phyloP scores from a whole-genome alignment of 2,888 invertebrate species.

The Gymnocheta viridis region DNA sequence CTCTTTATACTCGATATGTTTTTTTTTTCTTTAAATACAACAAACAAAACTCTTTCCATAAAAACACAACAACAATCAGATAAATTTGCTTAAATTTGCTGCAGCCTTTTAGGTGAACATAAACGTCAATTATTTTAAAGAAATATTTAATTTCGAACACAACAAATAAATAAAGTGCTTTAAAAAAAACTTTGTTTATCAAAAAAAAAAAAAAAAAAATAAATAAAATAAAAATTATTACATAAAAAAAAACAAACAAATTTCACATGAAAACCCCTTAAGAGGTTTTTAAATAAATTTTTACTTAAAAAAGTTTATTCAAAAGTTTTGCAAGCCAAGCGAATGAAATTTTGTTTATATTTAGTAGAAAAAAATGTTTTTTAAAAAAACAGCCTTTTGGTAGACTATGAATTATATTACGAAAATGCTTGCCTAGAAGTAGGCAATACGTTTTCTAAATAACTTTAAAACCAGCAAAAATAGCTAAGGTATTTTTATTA shows the following conservation, averaged over 20 bases:
- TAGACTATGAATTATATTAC: conserved; percentile 14
- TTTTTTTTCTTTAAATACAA: conserved; percentile 18
- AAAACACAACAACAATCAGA: conserved; percentile 50
- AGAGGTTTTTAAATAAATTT: conserved; percentile 12
- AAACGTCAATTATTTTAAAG: conserved; percentile 13
- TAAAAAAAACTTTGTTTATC: neutral
- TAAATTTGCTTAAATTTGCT: conserved; percentile 43
- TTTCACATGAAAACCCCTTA: neutral
- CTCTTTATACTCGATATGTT: conserved; percentile 39
- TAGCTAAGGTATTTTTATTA: neutral
- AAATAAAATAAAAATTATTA: neutral
- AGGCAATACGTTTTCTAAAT: conserved; percentile 21
- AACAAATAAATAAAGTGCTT: conserved; percentile 41
- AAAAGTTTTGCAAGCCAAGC: conserved; percentile 29
- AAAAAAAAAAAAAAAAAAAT: conserved; percentile 8
- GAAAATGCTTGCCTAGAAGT: conserved; percentile 29
- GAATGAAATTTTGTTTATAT: neutral
- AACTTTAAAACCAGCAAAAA: conserved; percentile 13
- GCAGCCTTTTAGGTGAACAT: conserved; percentile 48
- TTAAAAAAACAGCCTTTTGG: neutral
- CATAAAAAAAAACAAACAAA: neutral
- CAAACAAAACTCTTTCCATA: conserved; percentile 41
- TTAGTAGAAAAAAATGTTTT: neutral
- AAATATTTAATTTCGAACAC: conserved; percentile 33
- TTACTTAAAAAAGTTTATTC: conserved; percentile 48